Evolutionary conservation across 2,797 vertebrate genomes (phyloP), one percentile per base, ranked within the genome.

Genomic region (Brotula barbata): DNA sequence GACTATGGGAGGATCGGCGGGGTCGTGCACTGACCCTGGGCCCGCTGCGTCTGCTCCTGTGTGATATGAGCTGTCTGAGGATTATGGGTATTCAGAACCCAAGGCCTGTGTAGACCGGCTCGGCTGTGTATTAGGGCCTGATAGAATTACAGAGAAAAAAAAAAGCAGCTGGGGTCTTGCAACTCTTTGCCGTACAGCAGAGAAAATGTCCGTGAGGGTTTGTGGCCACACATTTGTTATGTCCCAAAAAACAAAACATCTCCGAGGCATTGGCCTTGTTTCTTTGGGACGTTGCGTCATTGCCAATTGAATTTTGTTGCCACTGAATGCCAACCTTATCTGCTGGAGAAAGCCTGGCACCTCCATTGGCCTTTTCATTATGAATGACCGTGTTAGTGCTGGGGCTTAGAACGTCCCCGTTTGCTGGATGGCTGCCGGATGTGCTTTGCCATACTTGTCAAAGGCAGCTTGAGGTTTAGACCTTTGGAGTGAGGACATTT

Each of bases 1-100:
- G 64, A 68, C 58, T 16, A 42, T 70, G 68, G 59, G 3, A 1
- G 43, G 58, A 53, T 23, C 48, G 42, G 37, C 28, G 19, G 22
- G 47, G 45, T 44, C 5, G 11, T 55, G 53, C 3, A 2, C 37
- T 72, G 73, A 85, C 77, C 68, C 68, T 55, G 28, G 63, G 73
- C 66, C 63, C 62, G 58, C 69, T 42, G 44, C 28, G 12, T 68
- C 80, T 83, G 79, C 19, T 77, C 21, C 64, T 40, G 70, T 73
- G 73, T 75, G 85, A 87, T 87, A 85, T 66, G 75, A 79, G 64
- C 54, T 64, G 51, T 47, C 54, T 1, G 20, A 59, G 50, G 80
- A 80, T 80, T 80, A 74, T 0, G 6, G 45, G 50, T 67, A 3
- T 56, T 64, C 52, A 62, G 49, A 73, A 55, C 47, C 50, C 20